A percentile compares a stretch with the other conserved stretches of the same genome.
Conservation (phyloP, 2,888 invertebrate species). For the Oxyteleia sp. region DNA sequence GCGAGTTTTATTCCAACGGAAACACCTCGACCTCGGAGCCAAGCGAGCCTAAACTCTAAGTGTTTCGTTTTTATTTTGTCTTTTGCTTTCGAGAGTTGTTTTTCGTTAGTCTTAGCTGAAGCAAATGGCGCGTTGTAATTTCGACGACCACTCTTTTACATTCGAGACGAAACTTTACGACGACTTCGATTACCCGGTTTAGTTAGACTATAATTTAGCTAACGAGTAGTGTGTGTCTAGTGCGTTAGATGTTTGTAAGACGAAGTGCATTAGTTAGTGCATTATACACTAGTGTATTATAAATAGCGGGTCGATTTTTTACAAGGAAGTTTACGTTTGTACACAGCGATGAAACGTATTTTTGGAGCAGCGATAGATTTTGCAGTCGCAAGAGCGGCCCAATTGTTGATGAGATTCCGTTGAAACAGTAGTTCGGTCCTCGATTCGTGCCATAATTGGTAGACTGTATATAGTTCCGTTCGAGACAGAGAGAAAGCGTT, state of each 20-base stretch:
- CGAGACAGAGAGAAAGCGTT: neutral
- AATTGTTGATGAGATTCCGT: conserved; percentile 10
- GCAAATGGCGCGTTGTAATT: neutral
- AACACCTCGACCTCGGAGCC: conserved; percentile 65
- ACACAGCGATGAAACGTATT: conserved; percentile 42
- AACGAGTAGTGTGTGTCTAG: conserved; percentile 22
- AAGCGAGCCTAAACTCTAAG: conserved; percentile 48
- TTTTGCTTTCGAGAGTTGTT: too few species aligned
- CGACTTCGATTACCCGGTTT: neutral
- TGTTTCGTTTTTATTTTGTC: neutral
- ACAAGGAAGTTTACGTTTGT: conserved; percentile 46
- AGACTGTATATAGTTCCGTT: neutral
- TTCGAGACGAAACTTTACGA: too few species aligned
- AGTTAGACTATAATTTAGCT: conserved; percentile 1
- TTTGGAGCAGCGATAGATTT: conserved; percentile 46
- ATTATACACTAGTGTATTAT: conserved; percentile 23
- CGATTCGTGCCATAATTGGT: conserved; percentile 19
- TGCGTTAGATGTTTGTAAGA: conserved; percentile 23
- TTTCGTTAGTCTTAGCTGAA: neutral
- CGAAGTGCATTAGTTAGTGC: conserved; percentile 6
- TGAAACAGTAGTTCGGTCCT: neutral
- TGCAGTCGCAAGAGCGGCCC: conserved; percentile 19
- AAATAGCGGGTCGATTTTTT: conserved; percentile 30
- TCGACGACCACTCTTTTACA: neutral
- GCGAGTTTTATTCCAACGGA: conserved; percentile 79